Evolutionary conservation across 2,888 invertebrate genomes (phyloP), one percentile per base, ranked within the genome.

Genomic region (Epinotia ramella): DNA sequence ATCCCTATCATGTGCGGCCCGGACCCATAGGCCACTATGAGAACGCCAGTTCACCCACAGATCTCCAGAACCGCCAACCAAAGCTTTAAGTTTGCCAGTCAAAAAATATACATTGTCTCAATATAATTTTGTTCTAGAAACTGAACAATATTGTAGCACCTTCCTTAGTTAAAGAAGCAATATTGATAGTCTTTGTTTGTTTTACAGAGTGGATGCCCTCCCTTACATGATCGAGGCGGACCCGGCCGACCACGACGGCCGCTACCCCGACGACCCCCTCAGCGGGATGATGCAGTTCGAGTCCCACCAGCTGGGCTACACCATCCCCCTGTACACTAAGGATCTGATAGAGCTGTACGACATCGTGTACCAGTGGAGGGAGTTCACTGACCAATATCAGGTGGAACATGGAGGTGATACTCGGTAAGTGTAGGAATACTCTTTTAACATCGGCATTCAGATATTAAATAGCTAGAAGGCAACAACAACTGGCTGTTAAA

Each of bases 181-280:
- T 1, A 49, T 33, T 33, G 33, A 6, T 33, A 6, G 7, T 40
- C 5, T 57, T n/a, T 16, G 0, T 16, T 40, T 18, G 9, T 7
- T 46, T 57, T 65, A n/a, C 65, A 95, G 97, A 67, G 90, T 97
- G 0, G 96, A 96, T 81, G 96, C 96, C 0, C 91, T 96, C 1
- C 95, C 96, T 0, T 95, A 95, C 81, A 84, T 96, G 18, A 93
- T 94, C 0, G 96, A 96, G 81, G 92, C 95, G 0, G 84, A 89
- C 63, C 94, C 94, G n/a, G 88, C 88, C 18, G 88, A 90, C 67
- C 87, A 84, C 0, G 89, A 84, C 0, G 89, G 88, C 1, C 79
- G 80, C 24, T 94, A 95, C 72, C 93, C 93, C n/a, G 94, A 95
- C 77, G 95, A 96, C 71, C 95, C 95, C 0, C 60, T 92, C 0